Percentiles rank a stretch among this genome's conserved stretches.
Conservation (phyloP, 2,888 invertebrate species). For the Dilophus febrilis region DNA sequence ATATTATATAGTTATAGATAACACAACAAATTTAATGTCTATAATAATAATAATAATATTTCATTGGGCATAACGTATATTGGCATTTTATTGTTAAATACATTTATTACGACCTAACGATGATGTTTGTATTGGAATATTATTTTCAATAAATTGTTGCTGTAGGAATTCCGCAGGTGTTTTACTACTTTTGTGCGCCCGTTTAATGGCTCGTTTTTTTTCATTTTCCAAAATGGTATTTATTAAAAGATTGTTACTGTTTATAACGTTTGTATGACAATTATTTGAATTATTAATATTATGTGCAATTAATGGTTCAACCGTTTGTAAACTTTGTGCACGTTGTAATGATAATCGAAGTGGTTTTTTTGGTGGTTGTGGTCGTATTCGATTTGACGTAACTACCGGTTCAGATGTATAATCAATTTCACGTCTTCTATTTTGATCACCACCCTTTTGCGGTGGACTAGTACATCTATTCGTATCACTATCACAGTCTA, state of each 20-base stretch:
- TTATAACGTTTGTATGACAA: slow-evolving; percentile 8
- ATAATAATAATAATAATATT: too few species aligned
- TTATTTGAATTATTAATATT: neutral
- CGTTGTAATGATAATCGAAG: slow-evolving; percentile 65
- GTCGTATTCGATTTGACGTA: slow-evolving; percentile 39
- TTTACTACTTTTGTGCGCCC: slow-evolving; percentile 22
- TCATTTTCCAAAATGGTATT: slow-evolving; percentile 16
- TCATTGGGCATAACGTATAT: too few species aligned
- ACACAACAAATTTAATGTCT: too few species aligned
- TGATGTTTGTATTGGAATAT: slow-evolving; percentile 23
- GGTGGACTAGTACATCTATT: slow-evolving; percentile 31
- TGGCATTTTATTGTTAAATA: too few species aligned
- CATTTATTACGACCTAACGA: slow-evolving; percentile 26
- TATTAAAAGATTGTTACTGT: slow-evolving; percentile 6
- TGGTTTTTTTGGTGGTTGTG: slow-evolving; percentile 74
- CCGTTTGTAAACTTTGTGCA: slow-evolving; percentile 64
- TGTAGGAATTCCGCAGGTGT: slow-evolving; percentile 9
- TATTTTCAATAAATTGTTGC: slow-evolving; percentile 16
- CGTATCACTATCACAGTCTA: slow-evolving; percentile 63
- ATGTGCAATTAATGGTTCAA: slow-evolving; percentile 22
- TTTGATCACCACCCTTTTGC: slow-evolving; percentile 29
- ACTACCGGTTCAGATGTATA: slow-evolving; percentile 41
- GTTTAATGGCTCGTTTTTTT: slow-evolving; percentile 25
- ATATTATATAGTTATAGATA: too few species aligned
- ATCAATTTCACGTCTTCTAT: slow-evolving; percentile 30